These are phyloP conservation scores for Tachysurus vachellii DNA, from an alignment of 2,113 vertebrate genomes.

Conservation along the genomic window DNA sequence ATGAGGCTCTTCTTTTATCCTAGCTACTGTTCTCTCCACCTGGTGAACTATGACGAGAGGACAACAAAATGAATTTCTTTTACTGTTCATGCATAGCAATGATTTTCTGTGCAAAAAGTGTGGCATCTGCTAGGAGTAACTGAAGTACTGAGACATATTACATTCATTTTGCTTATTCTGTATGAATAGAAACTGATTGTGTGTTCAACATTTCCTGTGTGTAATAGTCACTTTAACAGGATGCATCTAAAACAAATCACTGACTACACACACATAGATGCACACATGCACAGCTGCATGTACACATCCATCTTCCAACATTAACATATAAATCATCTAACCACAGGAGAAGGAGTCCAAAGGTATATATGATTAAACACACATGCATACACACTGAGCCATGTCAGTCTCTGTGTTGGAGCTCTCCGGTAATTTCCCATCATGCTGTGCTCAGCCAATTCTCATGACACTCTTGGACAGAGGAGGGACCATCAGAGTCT, in stretches of 20 bases:
- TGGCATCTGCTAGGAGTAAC: constrained; percentile 5
- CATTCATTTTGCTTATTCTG: constrained; percentile 1
- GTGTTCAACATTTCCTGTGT: constrained; percentile 24
- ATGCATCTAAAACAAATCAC: constrained; percentile 23
- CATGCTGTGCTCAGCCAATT: constrained; percentile 30
- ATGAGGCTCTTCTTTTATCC: neutral
- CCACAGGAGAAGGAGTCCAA: neutral
- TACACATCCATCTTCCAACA: constrained; percentile 1
- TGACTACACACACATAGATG: neutral
- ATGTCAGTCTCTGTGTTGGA: constrained; percentile 13
- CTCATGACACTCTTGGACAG: constrained; percentile 36
- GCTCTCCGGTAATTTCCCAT: constrained; percentile 12
- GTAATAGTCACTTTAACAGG: constrained; percentile 28
- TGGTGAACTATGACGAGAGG: neutral
- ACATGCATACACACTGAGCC: constrained; percentile 15
- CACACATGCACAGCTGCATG: neutral
- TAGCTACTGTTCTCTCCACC: neutral
- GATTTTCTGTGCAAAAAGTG: neutral
- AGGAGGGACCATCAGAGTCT: neutral
- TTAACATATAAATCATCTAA: constrained; percentile 2
- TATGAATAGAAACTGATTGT: constrained; percentile 9
- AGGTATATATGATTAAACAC: constrained; percentile 4
- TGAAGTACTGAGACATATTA: constrained; percentile 19
- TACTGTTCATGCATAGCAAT: neutral
- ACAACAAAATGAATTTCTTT: neutral